phyloP scores from a whole-genome alignment of 2,888 invertebrate species.

The Automeris io region DNA sequence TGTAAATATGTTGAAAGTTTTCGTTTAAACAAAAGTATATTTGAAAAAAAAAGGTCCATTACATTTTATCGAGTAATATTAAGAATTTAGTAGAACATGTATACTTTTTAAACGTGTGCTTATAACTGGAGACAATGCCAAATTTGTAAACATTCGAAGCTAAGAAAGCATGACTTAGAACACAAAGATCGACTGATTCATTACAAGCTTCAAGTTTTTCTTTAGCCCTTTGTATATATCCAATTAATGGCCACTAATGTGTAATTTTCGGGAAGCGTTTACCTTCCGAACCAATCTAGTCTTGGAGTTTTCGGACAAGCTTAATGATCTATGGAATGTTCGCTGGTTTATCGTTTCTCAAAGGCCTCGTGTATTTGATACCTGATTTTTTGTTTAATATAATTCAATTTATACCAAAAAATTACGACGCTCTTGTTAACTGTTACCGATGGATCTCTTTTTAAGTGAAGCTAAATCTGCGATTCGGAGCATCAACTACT shows the following conservation, averaged over 20 bases:
- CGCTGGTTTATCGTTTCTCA: conserved; percentile 3
- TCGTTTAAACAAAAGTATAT: conserved; percentile 50
- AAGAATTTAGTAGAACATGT: conserved; percentile 53
- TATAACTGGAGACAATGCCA: conserved; percentile 1
- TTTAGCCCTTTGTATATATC: conserved; percentile 3
- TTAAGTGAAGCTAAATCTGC: conserved; percentile 25
- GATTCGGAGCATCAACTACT: conserved; percentile 9
- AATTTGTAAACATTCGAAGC: conserved; percentile 1
- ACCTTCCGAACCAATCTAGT: conserved; percentile 7
- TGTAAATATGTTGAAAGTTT: conserved; percentile 63
- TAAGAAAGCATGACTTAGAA: neutral
- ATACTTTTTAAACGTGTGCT: conserved; percentile 31
- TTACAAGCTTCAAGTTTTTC: neutral
- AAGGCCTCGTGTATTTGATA: conserved; percentile 47
- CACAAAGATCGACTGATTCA: neutral
- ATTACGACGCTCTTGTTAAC: conserved; percentile 66
- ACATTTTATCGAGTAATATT: conserved; percentile 57
- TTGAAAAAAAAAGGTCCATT: conserved; percentile 61
- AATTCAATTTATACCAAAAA: conserved; percentile 74
- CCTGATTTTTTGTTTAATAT: conserved; percentile 64
- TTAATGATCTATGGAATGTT: conserved; percentile 11
- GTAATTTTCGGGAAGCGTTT: neutral
- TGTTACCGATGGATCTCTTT: conserved; percentile 76
- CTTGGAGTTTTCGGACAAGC: conserved; percentile 16
- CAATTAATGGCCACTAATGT: neutral